These are phyloP conservation scores for Lutjanus campechanus DNA, from an alignment of 2,797 vertebrate genomes.

Conservation along the genomic window DNA sequence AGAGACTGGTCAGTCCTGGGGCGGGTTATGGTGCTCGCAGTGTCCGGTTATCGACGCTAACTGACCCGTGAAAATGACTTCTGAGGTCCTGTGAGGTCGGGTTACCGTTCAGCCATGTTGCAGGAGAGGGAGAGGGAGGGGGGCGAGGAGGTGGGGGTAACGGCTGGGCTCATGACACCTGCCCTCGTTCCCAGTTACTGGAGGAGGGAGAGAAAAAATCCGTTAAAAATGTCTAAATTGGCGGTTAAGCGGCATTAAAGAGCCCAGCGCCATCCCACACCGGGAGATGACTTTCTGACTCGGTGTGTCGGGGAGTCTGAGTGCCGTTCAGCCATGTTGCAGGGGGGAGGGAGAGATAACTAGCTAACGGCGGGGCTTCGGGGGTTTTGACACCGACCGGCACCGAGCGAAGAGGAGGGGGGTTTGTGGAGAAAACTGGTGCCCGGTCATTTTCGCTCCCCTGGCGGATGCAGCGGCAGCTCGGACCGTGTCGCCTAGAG, in stretches of 20 bases:
- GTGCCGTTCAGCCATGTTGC: constrained; percentile 72
- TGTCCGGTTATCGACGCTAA: constrained; percentile 36
- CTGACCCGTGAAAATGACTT: constrained; percentile 78
- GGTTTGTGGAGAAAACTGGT: neutral
- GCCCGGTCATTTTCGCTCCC: constrained; percentile 31
- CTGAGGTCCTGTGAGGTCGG: constrained; percentile 79
- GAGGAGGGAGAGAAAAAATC: neutral
- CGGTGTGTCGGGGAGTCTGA: constrained; percentile 48
- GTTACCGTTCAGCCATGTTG: constrained; percentile 80
- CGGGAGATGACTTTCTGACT: constrained; percentile 60
- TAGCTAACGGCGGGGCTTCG: constrained; percentile 51
- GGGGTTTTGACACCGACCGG: constrained; percentile 60
- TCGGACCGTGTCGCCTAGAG: constrained; percentile 68
- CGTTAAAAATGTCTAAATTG: constrained; percentile 5
- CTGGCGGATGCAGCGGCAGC: constrained; percentile 46
- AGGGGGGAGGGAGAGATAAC: constrained; percentile 17
- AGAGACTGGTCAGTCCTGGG: constrained; percentile 14
- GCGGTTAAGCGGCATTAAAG: neutral
- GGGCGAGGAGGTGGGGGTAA: neutral
- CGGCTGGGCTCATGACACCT: constrained; percentile 74
- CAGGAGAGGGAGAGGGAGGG: constrained; percentile 11
- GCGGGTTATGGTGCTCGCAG: neutral
- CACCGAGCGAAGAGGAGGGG: constrained; percentile 9
- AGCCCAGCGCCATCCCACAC: constrained; percentile 19
- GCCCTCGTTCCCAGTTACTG: constrained; percentile 64